Percentiles rank a stretch among this genome's conserved stretches.
These are phyloP conservation scores for Dolichallabes microphthalmus DNA, from an alignment of 2,113 vertebrate species.

Conservation along the genomic window DNA sequence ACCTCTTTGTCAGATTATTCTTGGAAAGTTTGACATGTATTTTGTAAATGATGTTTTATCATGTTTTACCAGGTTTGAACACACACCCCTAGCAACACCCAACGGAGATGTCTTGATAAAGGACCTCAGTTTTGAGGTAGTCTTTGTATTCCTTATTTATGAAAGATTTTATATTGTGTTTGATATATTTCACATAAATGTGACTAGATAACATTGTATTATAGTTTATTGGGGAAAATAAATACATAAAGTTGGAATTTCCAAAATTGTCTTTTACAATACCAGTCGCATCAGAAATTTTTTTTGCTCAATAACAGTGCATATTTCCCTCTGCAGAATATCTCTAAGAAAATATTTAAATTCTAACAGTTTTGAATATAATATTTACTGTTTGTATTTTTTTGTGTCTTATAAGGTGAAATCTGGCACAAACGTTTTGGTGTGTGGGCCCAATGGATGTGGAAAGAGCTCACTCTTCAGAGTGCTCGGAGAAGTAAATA, in stretches of 20 bases:
- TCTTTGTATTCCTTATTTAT: conserved; percentile 16
- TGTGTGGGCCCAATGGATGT: conserved; percentile 98
- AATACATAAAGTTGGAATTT: not conserved
- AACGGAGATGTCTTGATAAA: conserved; percentile 94
- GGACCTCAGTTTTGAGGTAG: conserved; percentile 93
- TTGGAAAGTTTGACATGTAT: not conserved
- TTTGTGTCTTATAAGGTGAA: conserved; percentile 75
- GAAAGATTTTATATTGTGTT: not conserved
- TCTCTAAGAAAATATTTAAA: not conserved
- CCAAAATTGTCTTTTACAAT: not conserved
- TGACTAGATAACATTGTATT: not conserved
- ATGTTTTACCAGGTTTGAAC: conserved; percentile 83
- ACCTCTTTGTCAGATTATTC: not conserved
- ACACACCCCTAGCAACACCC: conserved; percentile 89
- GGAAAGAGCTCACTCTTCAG: conserved; percentile 97
- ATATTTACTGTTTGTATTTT: not conserved
- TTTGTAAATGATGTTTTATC: not conserved
- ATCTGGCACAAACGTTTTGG: conserved; percentile 92
- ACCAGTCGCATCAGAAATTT: too few relatives aligned
- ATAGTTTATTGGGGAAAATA: not conserved
- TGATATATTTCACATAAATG: not conserved
- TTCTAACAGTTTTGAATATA: not conserved
- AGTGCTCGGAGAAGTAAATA: conserved; percentile 91
- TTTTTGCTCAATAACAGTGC: not conserved
- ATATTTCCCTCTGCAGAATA: not conserved